A percentile compares a stretch with the other conserved stretches of the same genome.
Evolutionary conservation across 2,888 invertebrate genomes (phyloP).

Genomic region (Capitulum mitella): DNA sequence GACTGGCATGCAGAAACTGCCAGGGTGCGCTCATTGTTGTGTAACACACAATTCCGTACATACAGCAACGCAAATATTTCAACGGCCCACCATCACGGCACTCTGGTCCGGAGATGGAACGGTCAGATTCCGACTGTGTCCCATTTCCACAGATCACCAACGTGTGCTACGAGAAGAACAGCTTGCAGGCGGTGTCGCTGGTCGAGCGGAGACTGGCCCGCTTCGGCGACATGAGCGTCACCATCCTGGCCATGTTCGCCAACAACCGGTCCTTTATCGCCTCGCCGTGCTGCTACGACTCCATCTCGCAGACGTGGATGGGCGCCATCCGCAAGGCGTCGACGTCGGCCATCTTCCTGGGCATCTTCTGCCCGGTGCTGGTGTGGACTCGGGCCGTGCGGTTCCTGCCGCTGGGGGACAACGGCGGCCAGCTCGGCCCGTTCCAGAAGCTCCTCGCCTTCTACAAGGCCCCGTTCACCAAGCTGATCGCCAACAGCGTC

Average conservation of each 20-base stretch:
- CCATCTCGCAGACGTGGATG: slow-evolving; percentile 41
- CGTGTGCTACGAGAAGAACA: slow-evolving; percentile 42
- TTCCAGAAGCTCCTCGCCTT: slow-evolving; percentile 41
- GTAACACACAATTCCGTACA: no score
- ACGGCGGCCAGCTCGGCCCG: slow-evolving; percentile 36
- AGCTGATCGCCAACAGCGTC: slow-evolving; percentile 39
- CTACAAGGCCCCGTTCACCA: slow-evolving; percentile 43
- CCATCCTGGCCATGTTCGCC: slow-evolving; percentile 42
- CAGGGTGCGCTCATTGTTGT: no score
- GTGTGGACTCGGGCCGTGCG: slow-evolving; percentile 32
- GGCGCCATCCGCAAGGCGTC: slow-evolving; percentile 34
- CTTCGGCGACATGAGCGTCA: slow-evolving; percentile 43
- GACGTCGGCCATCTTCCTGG: slow-evolving; percentile 32
- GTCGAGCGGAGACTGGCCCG: slow-evolving; percentile 41
- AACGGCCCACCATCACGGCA: no score
- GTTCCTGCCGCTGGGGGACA: slow-evolving; percentile 36
- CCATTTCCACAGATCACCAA: slow-evolving; percentile 42
- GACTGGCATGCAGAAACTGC: no score
- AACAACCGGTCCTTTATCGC: slow-evolving; percentile 31
- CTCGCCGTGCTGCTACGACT: slow-evolving; percentile 40
- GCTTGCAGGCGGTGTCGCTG: slow-evolving; percentile 43
- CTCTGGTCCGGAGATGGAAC: no score
- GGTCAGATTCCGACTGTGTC: no score
- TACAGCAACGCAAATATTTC: no score
- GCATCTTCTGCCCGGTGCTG: slow-evolving; percentile 37